Conservation (phyloP, 2,888 invertebrate genomes). For the Hedya salicella region DNA sequence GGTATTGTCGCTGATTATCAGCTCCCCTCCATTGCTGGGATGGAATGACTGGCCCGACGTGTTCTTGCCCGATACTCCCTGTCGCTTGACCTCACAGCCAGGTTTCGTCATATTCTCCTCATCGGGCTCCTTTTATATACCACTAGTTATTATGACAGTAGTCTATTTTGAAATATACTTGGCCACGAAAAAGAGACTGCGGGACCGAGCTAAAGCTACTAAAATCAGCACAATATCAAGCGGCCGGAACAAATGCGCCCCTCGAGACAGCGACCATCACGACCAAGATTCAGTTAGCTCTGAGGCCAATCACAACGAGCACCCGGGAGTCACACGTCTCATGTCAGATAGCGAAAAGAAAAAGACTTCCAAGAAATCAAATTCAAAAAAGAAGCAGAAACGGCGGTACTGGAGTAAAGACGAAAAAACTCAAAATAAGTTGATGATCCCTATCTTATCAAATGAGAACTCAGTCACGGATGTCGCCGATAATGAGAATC, state of each 20-base stretch:
- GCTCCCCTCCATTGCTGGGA: slow-evolving; percentile 95
- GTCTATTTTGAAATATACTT: slow-evolving; percentile 98
- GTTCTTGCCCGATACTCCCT: slow-evolving; percentile 90
- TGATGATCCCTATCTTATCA: slow-evolving; percentile 78
- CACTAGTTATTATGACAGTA: slow-evolving; percentile 96
- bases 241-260: slow-evolving; percentile 71
- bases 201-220: slow-evolving; percentile 93
- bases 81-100: slow-evolving; percentile 93
- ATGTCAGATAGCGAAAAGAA: slow-evolving; percentile 72
- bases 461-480: slow-evolving; percentile 80
- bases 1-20: slow-evolving; percentile 93
- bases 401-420: slow-evolving; percentile 83
- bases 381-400: slow-evolving; percentile 82
- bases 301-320: slow-evolving; percentile 91
- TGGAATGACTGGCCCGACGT: slow-evolving; percentile 98
- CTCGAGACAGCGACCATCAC: slow-evolving; percentile 80
- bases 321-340: slow-evolving; percentile 72
- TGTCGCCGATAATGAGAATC: slow-evolving; percentile 71
- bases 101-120: slow-evolving; percentile 97
- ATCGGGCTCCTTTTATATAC: slow-evolving; percentile 97
- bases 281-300: slow-evolving; percentile 93
- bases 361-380: slow-evolving; percentile 64
- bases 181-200: slow-evolving; percentile 93
- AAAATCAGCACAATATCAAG: slow-evolving; percentile 89
- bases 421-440: slow-evolving; percentile 76